Evolutionary conservation across 2,888 invertebrate genomes (phyloP), one percentile per base, ranked within the genome.

Genomic region (Dione vanillae): DNA sequence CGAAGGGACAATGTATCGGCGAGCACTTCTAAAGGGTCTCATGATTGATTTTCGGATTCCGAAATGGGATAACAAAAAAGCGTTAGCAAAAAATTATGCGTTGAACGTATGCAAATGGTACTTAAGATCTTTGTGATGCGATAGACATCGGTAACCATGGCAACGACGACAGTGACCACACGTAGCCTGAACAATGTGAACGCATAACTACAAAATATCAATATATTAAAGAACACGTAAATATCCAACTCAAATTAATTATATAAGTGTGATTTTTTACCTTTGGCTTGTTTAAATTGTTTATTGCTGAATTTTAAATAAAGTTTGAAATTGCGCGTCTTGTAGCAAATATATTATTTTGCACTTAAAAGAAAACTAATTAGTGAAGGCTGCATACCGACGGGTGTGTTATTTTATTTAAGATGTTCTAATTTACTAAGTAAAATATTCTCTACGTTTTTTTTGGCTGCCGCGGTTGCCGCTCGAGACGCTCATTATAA

Each of bases 101-200:
- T 69, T 41, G 47, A 70, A 71, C 75, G 79, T 79, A 80, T 80
- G 80, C 80, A 80, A 80, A 80, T 79, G 76, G 66, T 75, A 78
- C 77, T 78, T 74, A 52, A 19, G 40, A 41, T 27, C n/a, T 10
- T 35, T 2, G 54, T 67, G n/a, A 67, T 27, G 74, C 74, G 47
- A 72, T 64, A 67, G 37, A 35, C 43, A 49, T 35, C 71, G 54
- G 70, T 74, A 58, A 49, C 20, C 14, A 3, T 27, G 58, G 41
- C 59, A 56, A 37, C 19, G 49, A 14, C 10, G 35, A 47, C 51
- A n/a, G n/a, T 37, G 54, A 37, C 37, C 37, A 37, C 54, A 54
- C 54, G 37, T 37, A 10, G 35, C 16, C 8, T 16, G 10, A 1
- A 47, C 16, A 47, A 7, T 47, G 47, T 41, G 7, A 11, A 11